Evolutionary conservation across 2,888 invertebrate genomes (phyloP), one percentile per base, ranked within the genome.

Genomic region (Apamea sordens): DNA sequence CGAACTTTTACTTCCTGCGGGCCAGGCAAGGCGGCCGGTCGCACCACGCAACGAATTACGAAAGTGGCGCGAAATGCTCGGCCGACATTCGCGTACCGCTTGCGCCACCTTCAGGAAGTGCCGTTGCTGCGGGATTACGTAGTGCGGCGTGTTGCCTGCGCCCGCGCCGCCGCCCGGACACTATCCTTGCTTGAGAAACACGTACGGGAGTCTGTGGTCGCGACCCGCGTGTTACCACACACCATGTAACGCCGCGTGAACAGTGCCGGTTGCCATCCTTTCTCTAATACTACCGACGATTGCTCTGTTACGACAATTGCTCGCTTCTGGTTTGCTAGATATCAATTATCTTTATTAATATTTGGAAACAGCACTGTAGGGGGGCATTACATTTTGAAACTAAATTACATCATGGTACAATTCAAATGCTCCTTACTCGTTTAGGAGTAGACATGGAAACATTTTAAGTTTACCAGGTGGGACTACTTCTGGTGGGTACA

Each of bases 1-100:
- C 96, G 96, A 97, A 97, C 97, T 97, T 96, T 97, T 97, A 97
- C 97, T 97, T 97, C 97, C 97, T 97, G 96, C 96, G 96, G 96
- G 95, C 95, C 95, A 92, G 94, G 94, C 95, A 91, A 93, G 95
- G 94, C 95, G 94, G 95, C 95, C 95, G 95, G 95, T 94, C 95
- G 96, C 94, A 93, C 96, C 95, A 96, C 96, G 96, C 96, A 96
- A 96, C 94, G 94, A 94, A 95, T 97, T 96, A 96, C 96, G 96
- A 97, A 96, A 96, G 96, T 96, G 95, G 96, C 96, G 96, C 96
- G 96, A 96, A 96, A 96, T 96, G 95, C 95, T 95, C 95, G 96
- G 96, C 96, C 96, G 96, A 96, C 96, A 96, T 96, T 96, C 95
- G 96, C 94, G 94, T 93, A 93, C 92, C 85, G 94, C 94, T 97